Conservation (phyloP, 2,113 vertebrate species). For the Anser brachyrhynchus region DNA sequence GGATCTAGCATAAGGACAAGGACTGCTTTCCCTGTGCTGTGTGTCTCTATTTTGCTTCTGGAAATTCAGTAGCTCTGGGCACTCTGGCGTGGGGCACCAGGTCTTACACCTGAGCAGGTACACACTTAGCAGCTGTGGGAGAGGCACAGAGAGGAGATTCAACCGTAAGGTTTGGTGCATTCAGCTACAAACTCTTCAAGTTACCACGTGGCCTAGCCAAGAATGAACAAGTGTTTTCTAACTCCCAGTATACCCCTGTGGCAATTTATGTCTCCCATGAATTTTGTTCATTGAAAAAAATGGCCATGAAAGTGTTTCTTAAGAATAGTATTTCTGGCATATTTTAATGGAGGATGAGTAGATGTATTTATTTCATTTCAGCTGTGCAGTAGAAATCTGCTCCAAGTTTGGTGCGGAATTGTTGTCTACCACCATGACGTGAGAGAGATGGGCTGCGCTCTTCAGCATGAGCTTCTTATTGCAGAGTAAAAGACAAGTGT, state of each 20-base stretch:
- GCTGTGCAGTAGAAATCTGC: neutral
- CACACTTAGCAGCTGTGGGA: neutral
- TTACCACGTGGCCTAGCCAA: neutral
- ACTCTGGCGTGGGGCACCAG: neutral
- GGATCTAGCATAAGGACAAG: neutral
- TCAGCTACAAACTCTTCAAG: neutral
- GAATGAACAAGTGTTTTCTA: neutral
- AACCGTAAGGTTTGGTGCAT: neutral
- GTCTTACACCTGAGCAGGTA: neutral
- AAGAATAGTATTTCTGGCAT: neutral
- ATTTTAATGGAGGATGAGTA: neutral
- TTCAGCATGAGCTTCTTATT: neutral
- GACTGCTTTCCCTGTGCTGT: neutral
- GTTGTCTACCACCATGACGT: neutral
- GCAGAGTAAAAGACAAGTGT: neutral
- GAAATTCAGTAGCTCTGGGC: neutral
- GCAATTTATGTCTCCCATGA: neutral
- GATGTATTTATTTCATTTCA: neutral
- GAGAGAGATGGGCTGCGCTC: neutral
- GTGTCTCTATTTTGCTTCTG: neutral
- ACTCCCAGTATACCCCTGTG: neutral
- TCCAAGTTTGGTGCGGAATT: neutral
- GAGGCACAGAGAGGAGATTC: neutral
- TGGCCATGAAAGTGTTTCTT: neutral
- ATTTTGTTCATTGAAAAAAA: neutral